Percentiles rank a stretch among this genome's conserved stretches.
Evolutionary conservation across 2,113 vertebrate species (phyloP).

Genomic region (Paralichthys olivaceus): DNA sequence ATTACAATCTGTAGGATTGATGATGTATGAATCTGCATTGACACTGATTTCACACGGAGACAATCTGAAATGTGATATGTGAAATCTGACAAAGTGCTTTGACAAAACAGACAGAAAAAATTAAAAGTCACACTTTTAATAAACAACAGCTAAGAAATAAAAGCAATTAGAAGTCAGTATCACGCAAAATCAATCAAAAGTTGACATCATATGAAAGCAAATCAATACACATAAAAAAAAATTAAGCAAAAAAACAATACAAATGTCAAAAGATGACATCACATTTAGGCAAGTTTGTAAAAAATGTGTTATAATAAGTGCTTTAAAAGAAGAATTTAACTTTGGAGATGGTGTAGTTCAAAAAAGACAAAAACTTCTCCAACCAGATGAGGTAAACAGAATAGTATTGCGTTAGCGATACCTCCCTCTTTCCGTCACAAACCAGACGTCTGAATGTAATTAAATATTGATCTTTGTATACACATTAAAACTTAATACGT

Average conservation of each 20-base stretch:
- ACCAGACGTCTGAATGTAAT: slow-evolving; percentile 21
- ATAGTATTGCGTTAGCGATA: neutral
- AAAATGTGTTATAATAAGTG: too few species aligned
- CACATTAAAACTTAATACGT: slow-evolving; percentile 9
- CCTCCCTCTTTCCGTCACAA: neutral
- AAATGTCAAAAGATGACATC: too few species aligned
- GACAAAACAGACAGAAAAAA: neutral
- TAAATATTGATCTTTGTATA: slow-evolving; percentile 31
- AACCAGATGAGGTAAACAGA: neutral
- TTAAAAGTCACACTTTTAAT: too few species aligned
- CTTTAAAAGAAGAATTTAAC: neutral
- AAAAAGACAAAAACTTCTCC: neutral
- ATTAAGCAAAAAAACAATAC: too few species aligned
- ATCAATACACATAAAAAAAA: too few species aligned
- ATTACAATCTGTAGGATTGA: neutral
- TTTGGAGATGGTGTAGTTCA: neutral
- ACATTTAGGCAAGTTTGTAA: too few species aligned
- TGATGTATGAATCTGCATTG: neutral
- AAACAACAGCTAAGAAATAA: too few species aligned
- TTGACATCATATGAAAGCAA: too few species aligned
- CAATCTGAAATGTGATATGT: neutral
- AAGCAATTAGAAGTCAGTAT: too few species aligned
- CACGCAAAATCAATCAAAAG: too few species aligned
- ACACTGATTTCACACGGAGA: neutral
- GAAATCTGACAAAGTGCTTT: neutral